Evolutionary conservation across 2,888 invertebrate species (phyloP).

Genomic region (Dryadula phaetusa): DNA sequence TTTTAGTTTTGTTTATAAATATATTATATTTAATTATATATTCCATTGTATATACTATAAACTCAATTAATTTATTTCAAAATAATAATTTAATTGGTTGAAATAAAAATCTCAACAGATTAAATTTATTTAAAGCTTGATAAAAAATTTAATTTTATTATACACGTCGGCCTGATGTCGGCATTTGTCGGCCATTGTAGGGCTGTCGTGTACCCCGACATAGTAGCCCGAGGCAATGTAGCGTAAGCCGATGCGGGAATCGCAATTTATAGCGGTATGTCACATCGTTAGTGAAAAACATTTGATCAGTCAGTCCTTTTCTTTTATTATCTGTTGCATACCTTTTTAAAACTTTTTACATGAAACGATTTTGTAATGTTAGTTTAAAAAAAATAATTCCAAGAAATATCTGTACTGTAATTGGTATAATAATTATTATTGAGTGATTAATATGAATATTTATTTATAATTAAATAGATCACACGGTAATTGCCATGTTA

Average conservation of each 20-base stretch:
- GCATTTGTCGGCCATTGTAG: slow-evolving; percentile 47
- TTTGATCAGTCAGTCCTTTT: slow-evolving; percentile 28
- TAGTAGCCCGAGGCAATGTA: slow-evolving; percentile 33
- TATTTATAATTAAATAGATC: background rate
- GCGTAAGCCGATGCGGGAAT: slow-evolving; percentile 30
- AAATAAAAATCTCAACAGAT: background rate
- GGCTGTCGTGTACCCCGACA: slow-evolving; percentile 41
- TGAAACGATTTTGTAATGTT: background rate
- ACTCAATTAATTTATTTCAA: background rate
- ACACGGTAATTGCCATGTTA: too few relatives aligned
- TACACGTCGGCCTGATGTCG: slow-evolving; percentile 30
- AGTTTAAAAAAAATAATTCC: background rate
- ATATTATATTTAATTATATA: too few relatives aligned
- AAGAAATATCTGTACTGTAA: background rate
- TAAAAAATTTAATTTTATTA: slow-evolving; percentile 29
- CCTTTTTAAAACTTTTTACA: background rate
- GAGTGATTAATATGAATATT: too few relatives aligned
- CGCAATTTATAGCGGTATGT: slow-evolving; percentile 41
- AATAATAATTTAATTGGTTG: background rate
- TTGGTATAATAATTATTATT: too few relatives aligned
- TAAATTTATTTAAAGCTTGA: slow-evolving; percentile 4
- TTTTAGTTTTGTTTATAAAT: too few relatives aligned
- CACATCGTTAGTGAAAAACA: slow-evolving; percentile 38
- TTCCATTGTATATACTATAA: too few relatives aligned
- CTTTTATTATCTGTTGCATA: slow-evolving; percentile 23